Evolutionary conservation across 2,113 vertebrate genomes (phyloP), one percentile per base, ranked within the genome.

Genomic region (Lycocorax pyrrhopterus): DNA sequence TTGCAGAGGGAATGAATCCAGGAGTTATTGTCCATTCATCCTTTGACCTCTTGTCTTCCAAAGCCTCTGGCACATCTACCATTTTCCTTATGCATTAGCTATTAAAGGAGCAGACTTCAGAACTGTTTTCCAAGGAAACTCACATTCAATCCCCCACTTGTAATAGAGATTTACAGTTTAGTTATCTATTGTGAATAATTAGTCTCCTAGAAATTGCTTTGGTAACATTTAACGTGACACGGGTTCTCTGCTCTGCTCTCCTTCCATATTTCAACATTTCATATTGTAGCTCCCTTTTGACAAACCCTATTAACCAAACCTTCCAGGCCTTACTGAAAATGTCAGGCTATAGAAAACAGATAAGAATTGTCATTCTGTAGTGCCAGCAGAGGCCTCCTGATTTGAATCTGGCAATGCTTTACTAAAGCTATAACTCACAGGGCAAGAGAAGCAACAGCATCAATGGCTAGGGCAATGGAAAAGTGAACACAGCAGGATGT

Each of bases 181-280:
- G 94, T 96, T 97, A 96, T 95, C 77, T 97, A 97, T 89, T 96
- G 76, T 88, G 92, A 97, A 96, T 93, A 98, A 97, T 96, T 96
- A 96, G 85, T 87, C 90, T 85, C 64, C 71, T 87, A 93, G 96
- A 97, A 97, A 96, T 96, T 95, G 94, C 96, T 96, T 96, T 96
- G 85, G 94, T 93, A 97, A 97, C 67, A 91, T 93, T 95, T 95
- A 96, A 95, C 1, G 16, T 96, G 92, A 96, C 89, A 92, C 5
- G 0, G 71, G 43, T 95, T 91, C 87, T 87, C 82, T 59, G 49
- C 79, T 85, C 83, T 95, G 85, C 66, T 96, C 86, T 83, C 52
- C 71, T 92, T 87, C 88, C 77, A 94, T 94, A 97, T 96, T 95
- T 97, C 96, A 97, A 20, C 5, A 1, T 94, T 96, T 96, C 93